These are phyloP conservation scores for Macrophya alboannulata DNA, from an alignment of 2,888 invertebrate species.

Conservation along the genomic window DNA sequence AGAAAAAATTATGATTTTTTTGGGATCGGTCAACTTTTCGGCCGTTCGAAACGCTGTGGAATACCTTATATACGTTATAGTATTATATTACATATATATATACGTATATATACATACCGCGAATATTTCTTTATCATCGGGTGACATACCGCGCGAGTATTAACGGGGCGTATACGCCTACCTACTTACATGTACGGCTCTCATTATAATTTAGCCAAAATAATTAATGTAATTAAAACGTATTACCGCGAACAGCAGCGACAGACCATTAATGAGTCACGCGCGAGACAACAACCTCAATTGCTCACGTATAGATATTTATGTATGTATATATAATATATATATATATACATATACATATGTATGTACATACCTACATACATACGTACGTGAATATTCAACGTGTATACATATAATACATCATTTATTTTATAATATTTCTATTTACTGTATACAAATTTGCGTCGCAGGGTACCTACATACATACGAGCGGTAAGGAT, in stretches of 20 bases:
- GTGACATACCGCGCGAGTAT: not conserved
- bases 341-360: not conserved
- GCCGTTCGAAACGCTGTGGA: too few relatives aligned
- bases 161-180: not conserved
- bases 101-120: not conserved
- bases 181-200: not conserved
- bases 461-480: not conserved
- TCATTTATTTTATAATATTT: not conserved
- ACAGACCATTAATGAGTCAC: conserved; percentile 36
- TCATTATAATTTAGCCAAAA: conserved; percentile 36
- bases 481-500: not conserved
- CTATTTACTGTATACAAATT: conserved; percentile 3
- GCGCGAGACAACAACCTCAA: conserved; percentile 35
- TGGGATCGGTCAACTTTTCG: too few relatives aligned
- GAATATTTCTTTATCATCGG: not conserved
- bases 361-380: not conserved
- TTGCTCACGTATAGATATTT: not conserved
- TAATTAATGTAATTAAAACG: conserved; percentile 44
- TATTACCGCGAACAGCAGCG: not conserved
- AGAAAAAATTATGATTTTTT: too few relatives aligned
- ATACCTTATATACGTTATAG: too few relatives aligned
- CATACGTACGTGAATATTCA: not conserved
- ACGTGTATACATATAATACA: not conserved
- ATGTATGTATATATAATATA: not conserved
- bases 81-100: too few relatives aligned